Base-by-base conservation (phyloP, 2,797 vertebrate species). In the Aeoliscus strigatus region DNA sequence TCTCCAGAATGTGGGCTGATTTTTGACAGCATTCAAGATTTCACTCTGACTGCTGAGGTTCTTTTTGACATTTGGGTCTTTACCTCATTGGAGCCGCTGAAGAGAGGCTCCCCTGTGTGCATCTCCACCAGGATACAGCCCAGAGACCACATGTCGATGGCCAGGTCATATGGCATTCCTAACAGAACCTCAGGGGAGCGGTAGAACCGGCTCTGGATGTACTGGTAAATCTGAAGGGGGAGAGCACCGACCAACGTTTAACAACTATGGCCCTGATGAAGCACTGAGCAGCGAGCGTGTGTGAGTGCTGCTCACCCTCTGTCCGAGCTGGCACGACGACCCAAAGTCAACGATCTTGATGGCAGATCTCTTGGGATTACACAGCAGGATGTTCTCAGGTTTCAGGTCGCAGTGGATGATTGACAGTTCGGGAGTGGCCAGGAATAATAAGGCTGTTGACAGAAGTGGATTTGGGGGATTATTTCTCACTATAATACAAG, bases 211-310 rank as follows among this genome's bases (percentile, higher is more conserved):
- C 93, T 96, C 87, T 96, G 93, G 81, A 96, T 96, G 74, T 96
- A 96, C 86, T 96, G 93, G 66, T 96, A 96, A 77, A 96, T 96
- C 93, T 95, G 76, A n/a, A n/a, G n/a, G n/a, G n/a, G n/a, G n/a
- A n/a, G n/a, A n/a, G n/a, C n/a, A n/a, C 3, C 18, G 6, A 21
- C 18, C 6, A 21, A 3, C 6, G 18, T 21, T 21, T 21, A 21
- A 21, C 18, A 21, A 3, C 6, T 21, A 21, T 3, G 3, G 6
- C 18, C 3, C 18, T 21, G 6, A 21, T 21, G 6, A 21, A 21
- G 6, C 3, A 21, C 3, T 21, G 6, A 6, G 3, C 6, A 3
- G 18, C 6, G 18, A 21, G 18, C 15, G 24, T 4, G 27, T 28
- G 28, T 11, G 41, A 3, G 5, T 8, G 12, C 3, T 32, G 15